Conservation (phyloP, 2,797 vertebrate genomes). For the Alosa sapidissima region DNA sequence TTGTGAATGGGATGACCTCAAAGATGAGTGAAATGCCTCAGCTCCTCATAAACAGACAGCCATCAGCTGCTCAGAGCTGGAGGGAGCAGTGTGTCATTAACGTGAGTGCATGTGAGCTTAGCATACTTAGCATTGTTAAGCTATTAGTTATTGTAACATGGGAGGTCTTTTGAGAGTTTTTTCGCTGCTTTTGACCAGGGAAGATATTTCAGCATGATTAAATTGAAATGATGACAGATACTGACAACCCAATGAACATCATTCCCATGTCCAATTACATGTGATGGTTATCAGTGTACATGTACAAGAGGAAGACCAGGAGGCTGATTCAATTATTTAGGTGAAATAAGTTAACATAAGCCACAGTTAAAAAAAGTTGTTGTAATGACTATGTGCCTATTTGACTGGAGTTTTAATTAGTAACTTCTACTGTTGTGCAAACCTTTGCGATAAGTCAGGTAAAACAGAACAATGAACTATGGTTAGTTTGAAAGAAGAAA, state of each 20-base stretch:
- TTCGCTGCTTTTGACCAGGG: background rate
- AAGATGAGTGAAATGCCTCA: background rate
- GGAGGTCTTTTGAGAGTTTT: background rate
- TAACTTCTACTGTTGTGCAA: background rate
- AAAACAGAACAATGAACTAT: background rate
- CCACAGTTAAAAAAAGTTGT: background rate
- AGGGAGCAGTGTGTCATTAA: background rate
- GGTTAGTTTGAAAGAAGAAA: background rate
- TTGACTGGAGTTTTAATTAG: background rate
- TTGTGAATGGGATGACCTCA: constrained; percentile 1
- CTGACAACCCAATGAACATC: background rate
- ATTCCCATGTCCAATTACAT: background rate
- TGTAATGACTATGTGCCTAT: background rate
- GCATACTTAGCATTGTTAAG: background rate
- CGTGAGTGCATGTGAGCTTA: background rate
- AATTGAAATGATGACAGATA: background rate
- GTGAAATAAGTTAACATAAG: too few relatives aligned
- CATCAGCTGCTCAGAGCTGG: background rate
- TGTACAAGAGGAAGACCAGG: background rate
- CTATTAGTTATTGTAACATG: background rate
- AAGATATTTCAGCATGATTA: background rate
- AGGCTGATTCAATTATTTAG: too few relatives aligned
- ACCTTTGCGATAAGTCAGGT: background rate
- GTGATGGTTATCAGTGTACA: background rate
- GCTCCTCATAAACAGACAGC: background rate